These are phyloP conservation scores for Setophaga coronata DNA, from an alignment of 2,113 vertebrate genomes.

Conservation along the genomic window DNA sequence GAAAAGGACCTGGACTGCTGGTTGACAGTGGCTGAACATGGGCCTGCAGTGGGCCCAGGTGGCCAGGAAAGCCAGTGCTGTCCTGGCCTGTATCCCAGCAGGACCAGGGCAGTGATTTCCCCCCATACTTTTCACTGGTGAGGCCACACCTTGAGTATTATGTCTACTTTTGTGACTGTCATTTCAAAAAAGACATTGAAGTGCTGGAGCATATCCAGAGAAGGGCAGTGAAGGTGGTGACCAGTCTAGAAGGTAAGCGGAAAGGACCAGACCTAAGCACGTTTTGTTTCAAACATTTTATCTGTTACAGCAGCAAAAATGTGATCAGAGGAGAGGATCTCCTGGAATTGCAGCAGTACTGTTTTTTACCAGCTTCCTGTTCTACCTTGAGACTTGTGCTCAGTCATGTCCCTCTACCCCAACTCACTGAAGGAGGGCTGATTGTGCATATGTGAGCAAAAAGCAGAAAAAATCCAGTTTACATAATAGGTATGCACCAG, in stretches of 20 bases:
- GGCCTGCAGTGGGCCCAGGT: too few relatives aligned
- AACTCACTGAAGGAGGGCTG: not conserved
- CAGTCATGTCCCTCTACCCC: rapidly evolving
- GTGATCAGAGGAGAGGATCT: not conserved
- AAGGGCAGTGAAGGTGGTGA: not conserved
- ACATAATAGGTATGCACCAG: not conserved
- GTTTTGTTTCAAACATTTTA: not conserved
- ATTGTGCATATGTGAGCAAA: not conserved
- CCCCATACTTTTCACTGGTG: not conserved
- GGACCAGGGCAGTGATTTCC: not conserved
- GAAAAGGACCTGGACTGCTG: not conserved
- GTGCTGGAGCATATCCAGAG: not conserved
- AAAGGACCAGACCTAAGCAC: not conserved
- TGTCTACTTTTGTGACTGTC: not conserved
- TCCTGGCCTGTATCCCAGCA: not conserved
- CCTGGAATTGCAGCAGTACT: rapidly evolving
- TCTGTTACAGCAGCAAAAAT: not conserved
- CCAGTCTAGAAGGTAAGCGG: rapidly evolving
- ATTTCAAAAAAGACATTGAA: not conserved
- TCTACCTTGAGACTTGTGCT: not conserved
- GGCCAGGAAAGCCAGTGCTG: not conserved
- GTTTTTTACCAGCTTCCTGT: not conserved
- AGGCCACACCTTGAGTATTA: not conserved
- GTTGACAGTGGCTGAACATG: not conserved
- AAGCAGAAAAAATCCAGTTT: not conserved